Evolutionary conservation across 1,140 invertebrate species (phyloP), one percentile per base, ranked within the genome.

Genomic region (Zophobas morio): DNA sequence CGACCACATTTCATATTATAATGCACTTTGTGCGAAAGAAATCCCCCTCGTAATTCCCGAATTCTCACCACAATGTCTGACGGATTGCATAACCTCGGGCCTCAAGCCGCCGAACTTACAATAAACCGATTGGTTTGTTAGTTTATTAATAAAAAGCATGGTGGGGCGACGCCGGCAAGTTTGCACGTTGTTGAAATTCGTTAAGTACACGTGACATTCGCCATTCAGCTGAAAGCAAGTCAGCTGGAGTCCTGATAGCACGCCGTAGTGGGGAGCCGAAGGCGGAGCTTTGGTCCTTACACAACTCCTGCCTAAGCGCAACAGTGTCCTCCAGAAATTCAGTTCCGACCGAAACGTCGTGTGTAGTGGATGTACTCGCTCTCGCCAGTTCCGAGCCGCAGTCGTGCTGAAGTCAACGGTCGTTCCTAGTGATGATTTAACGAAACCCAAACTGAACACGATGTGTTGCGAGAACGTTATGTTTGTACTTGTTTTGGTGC

Each of bases 101-200:
- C 42, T 46, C 42, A 46, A 46, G 20, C 20, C 56, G 37, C 6
- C 36, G 6, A 66, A 66, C 39, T 42, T 66, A 5, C 39, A 20
- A 42, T 20, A 6, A 66, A 66, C 1, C 33, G 37, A 66, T 66
- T 66, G 60, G 60, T 42, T 66, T 66, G 60, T 66, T 66, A 66
- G 37, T 66, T 66, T 66, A 66, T 66, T 66, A 66, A 66, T 66
- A 66, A 66, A 66, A 66, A 57, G 39, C 4, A 51, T 56, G 71
- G 71, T 40, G 71, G 71, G 71, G 71, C 6, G 33, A 36, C 33
- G 51, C 51, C 51, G 49, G 51, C n/a, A 54, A 74, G 74, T 81
- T 81, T 78, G 81, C 81, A 83, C 82, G 75, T 83, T 83, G 82
- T 81, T 80, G 77, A 82, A 80, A 80, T 82, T 81, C 76, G 77